Percentiles rank a stretch among this genome's conserved stretches.
Conservation (phyloP, 2,797 vertebrate species). For the Molossus molossus region DNA sequence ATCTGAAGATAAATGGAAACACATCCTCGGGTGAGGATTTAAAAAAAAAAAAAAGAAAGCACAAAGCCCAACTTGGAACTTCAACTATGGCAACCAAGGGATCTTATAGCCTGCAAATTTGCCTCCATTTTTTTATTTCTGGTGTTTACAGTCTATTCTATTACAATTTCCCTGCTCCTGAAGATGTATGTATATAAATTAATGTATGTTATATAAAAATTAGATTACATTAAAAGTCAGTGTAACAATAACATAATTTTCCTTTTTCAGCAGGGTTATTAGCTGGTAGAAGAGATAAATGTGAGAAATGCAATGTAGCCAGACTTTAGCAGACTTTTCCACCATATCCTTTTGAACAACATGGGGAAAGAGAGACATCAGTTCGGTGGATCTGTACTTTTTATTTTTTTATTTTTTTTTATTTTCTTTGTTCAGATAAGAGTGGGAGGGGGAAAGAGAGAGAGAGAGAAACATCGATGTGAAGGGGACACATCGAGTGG, state of each 20-base stretch:
- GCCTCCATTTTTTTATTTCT: background rate
- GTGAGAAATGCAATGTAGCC: background rate
- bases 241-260: background rate
- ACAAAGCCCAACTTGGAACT: background rate
- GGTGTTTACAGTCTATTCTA: background rate
- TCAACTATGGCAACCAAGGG: background rate
- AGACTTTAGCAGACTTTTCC: background rate
- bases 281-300: background rate
- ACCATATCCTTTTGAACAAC: background rate
- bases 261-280: background rate
- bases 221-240: conserved; percentile 16
- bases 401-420: background rate
- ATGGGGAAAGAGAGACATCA: background rate
- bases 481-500: too few species aligned
- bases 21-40: too few species aligned
- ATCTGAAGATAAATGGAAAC: too few species aligned
- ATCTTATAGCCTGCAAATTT: background rate
- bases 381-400: background rate
- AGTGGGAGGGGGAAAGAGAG: too few species aligned
- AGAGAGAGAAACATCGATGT: too few species aligned
- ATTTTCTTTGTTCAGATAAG: too few species aligned
- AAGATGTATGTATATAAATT: background rate
- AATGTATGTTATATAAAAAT: background rate
- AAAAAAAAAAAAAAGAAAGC: background rate
- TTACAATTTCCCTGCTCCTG: background rate